Evolutionary conservation across 2,888 invertebrate genomes (phyloP).

Genomic region (Saturnia japonica): DNA sequence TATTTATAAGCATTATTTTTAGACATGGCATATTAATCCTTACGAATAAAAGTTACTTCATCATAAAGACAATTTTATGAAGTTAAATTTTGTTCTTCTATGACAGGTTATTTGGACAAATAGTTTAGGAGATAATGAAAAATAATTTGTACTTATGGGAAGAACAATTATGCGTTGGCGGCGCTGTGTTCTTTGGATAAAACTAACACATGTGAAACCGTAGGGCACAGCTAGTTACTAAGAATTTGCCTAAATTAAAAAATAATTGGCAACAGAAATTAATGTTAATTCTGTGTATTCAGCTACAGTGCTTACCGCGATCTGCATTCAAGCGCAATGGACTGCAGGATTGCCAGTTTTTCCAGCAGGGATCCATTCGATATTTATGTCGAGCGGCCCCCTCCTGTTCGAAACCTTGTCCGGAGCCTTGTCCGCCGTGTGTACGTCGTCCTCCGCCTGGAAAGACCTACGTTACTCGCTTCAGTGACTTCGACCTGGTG

Average conservation of each 20-base stretch:
- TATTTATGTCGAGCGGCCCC: constrained; percentile 71
- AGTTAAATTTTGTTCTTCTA: too few species aligned
- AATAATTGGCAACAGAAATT: constrained; percentile 26
- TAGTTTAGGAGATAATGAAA: too few species aligned
- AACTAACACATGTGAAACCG: too few species aligned
- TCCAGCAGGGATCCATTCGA: constrained; percentile 77
- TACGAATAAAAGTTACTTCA: too few species aligned
- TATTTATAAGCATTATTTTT: too few species aligned
- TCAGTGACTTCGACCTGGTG: constrained; percentile 74
- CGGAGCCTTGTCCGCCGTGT: constrained; percentile 73
- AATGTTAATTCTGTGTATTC: constrained; percentile 21
- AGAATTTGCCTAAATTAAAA: not conserved
- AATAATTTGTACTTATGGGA: too few species aligned
- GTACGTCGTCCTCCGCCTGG: constrained; percentile 73
- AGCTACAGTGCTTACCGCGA: constrained; percentile 77
- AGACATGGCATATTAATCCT: too few species aligned
- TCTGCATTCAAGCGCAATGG: constrained; percentile 80
- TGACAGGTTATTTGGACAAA: too few species aligned
- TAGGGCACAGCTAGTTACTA: too few species aligned
- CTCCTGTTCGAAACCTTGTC: constrained; percentile 59
- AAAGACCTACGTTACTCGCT: constrained; percentile 76
- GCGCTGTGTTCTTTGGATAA: too few species aligned
- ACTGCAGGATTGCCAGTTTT: constrained; percentile 76
- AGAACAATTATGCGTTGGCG: too few species aligned
- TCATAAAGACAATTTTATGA: too few species aligned